Evolutionary conservation across 2,797 vertebrate genomes (phyloP).

Genomic region (Myotis vivesi): DNA sequence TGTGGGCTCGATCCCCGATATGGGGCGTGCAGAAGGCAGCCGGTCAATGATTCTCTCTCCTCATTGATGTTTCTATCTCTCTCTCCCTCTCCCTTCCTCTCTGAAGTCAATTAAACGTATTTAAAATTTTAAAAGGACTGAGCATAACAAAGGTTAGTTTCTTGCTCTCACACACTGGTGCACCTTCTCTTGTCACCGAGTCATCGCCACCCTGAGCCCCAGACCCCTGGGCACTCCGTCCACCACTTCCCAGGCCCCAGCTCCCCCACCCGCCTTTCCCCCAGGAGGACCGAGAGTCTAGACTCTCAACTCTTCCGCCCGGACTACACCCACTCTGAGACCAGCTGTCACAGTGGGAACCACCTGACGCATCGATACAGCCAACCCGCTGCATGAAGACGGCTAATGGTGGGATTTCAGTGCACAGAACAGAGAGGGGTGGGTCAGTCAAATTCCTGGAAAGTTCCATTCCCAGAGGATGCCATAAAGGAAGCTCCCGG

Average conservation of each 20-base stretch:
- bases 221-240: no score
- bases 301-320: not conserved
- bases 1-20: no score
- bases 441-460: not conserved
- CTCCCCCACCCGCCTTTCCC: not conserved
- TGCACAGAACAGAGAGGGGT: not conserved
- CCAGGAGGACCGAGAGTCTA: accelerated
- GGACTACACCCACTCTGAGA: not conserved
- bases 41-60: no score
- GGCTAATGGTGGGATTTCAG: not conserved
- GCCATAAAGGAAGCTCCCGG: not conserved
- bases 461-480: not conserved
- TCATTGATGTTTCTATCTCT: no score
- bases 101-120: no score
- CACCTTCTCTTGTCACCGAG: accelerated
- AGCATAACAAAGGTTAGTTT: not conserved
- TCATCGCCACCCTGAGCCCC: not conserved
- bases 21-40: no score
- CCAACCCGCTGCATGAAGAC: not conserved
- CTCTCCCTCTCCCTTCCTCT: no score
- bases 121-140: not conserved
- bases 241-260: accelerated
- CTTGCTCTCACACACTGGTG: not conserved
- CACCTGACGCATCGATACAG: not conserved
- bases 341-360: not conserved